These are phyloP conservation scores for Acipenser ruthenus DNA, from an alignment of 2,797 vertebrate species.

Conservation along the genomic window DNA sequence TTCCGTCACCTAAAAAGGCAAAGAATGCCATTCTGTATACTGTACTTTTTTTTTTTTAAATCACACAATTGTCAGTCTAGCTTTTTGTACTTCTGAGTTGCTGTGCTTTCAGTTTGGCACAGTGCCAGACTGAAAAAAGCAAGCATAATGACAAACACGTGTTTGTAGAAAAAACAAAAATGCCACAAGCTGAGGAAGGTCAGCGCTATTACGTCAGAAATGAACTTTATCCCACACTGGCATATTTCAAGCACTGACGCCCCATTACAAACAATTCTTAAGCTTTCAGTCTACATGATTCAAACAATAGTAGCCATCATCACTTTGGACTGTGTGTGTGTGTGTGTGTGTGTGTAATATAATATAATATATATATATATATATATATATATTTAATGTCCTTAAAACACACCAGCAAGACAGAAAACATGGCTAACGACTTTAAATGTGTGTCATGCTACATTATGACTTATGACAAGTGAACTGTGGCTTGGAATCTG, in stretches of 20 bases:
- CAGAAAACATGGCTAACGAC: too few species aligned
- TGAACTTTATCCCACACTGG: constrained; percentile 70
- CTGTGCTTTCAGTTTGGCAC: constrained; percentile 26
- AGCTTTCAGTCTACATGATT: constrained; percentile 13
- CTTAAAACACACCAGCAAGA: too few species aligned
- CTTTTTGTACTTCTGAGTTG: constrained; percentile 32
- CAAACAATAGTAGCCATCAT: neutral
- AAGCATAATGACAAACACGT: constrained; percentile 62
- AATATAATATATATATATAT: too few species aligned
- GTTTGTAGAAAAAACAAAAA: constrained; percentile 61
- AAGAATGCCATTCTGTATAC: too few species aligned
- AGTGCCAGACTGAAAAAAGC: constrained; percentile 34
- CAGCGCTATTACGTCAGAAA: constrained; percentile 58
- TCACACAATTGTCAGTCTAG: constrained; percentile 28
- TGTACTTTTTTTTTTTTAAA: constrained; percentile 11
- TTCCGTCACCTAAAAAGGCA: too few species aligned
- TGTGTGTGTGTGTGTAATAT: too few species aligned
- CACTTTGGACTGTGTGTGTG: neutral
- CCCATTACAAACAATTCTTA: constrained; percentile 31
- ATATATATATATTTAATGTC: too few species aligned
- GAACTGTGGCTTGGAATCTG: too few species aligned
- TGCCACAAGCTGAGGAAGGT: constrained; percentile 62
- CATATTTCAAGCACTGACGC: constrained; percentile 53
- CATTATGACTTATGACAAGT: too few species aligned
- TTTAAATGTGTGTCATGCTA: too few species aligned